Evolutionary conservation across 2,797 vertebrate genomes (phyloP).

Genomic region (Enteromius unitaeniatus): DNA sequence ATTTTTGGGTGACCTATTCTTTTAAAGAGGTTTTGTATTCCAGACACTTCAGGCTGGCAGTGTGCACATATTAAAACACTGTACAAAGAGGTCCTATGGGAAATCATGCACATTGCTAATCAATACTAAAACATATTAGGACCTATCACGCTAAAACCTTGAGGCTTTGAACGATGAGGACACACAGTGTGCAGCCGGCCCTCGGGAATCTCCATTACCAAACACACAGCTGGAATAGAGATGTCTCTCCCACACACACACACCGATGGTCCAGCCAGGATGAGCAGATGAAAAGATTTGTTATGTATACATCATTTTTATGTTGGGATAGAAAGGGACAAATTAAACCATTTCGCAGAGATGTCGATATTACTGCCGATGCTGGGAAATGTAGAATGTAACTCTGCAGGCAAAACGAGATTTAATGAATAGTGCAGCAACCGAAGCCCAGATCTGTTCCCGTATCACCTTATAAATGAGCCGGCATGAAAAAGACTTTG

Average conservation of each 20-base stretch:
- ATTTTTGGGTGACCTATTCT: neutral
- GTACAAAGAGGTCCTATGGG: constrained; percentile 41
- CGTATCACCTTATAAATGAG: constrained; percentile 67
- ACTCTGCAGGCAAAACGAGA: constrained; percentile 66
- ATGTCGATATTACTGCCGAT: constrained; percentile 25
- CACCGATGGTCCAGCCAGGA: neutral
- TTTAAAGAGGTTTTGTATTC: constrained; percentile 38
- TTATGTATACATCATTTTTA: constrained; percentile 53
- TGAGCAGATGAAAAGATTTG: constrained; percentile 67
- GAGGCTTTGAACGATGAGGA: constrained; percentile 73
- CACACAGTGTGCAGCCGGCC: constrained; percentile 61
- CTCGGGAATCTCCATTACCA: constrained; percentile 51
- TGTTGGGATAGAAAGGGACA: constrained; percentile 10
- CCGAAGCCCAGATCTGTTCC: constrained; percentile 67
- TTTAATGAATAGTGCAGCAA: constrained; percentile 76
- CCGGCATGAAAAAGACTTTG: constrained; percentile 67
- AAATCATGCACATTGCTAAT: constrained; percentile 77
- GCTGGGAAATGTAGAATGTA: constrained; percentile 64
- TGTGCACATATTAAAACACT: constrained; percentile 42
- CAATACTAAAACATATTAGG: constrained; percentile 74
- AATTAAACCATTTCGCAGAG: constrained; percentile 17
- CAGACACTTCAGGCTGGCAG: constrained; percentile 15
- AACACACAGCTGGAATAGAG: neutral
- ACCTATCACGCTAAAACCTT: constrained; percentile 70
- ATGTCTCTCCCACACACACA: neutral